phyloP scores from a whole-genome alignment of 1,140 invertebrate genomes.

The Drosophila triauraria region DNA sequence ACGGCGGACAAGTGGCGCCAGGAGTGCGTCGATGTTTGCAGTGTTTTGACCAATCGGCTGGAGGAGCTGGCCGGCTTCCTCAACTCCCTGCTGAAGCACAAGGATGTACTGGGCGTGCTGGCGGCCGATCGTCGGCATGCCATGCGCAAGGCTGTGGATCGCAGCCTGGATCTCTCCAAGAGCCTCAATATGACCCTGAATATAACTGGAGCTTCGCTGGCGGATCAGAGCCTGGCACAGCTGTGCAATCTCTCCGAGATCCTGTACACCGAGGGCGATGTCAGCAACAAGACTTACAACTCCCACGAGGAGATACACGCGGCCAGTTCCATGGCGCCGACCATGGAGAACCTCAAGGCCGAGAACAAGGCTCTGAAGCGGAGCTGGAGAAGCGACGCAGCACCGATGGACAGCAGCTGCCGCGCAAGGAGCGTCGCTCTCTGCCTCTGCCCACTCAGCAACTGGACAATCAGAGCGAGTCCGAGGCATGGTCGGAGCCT shows the following conservation, averaged over 20 bases:
- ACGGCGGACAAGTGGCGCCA: constrained; percentile 85
- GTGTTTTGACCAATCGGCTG: constrained; percentile 88
- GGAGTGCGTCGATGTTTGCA: constrained; percentile 89
- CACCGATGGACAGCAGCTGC: constrained; percentile 39
- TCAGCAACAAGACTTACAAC: constrained; percentile 69
- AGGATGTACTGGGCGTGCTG: constrained; percentile 86
- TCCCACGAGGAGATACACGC: constrained; percentile 81
- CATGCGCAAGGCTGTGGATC: constrained; percentile 86
- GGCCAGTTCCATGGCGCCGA: constrained; percentile 61
- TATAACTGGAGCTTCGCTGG: constrained; percentile 66
- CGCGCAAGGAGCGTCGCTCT: constrained; percentile 65
- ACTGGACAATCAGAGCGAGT: constrained; percentile 89
- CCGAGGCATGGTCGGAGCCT: constrained; percentile 94
- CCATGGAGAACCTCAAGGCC: constrained; percentile 83
- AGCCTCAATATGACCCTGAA: constrained; percentile 85
- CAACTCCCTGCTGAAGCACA: constrained; percentile 89
- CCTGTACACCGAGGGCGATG: constrained; percentile 67
- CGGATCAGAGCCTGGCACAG: constrained; percentile 83
- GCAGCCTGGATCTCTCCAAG: constrained; percentile 87
- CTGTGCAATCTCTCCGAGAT: constrained; percentile 85
- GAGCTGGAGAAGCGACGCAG: constrained; percentile 82
- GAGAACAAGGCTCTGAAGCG: constrained; percentile 85
- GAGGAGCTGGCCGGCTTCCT: constrained; percentile 90
- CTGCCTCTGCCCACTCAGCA: constrained; percentile 56
- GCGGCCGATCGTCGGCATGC: constrained; percentile 85